Base-by-base conservation (phyloP, 2,797 vertebrate species). In the Lithobates pipiens region DNA sequence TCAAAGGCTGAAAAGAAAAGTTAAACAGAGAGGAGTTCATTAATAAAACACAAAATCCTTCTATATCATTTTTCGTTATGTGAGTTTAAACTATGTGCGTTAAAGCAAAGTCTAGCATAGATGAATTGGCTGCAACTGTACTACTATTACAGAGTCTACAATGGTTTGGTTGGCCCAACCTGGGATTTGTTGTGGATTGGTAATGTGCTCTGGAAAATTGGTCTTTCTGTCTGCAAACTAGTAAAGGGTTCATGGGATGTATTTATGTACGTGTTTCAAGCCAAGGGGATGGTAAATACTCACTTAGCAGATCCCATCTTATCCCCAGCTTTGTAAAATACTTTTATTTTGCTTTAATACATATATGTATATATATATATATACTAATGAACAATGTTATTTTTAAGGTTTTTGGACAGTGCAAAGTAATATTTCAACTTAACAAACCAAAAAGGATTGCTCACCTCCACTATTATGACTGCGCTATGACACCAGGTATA, bases 331-430 rank as follows among this genome's bases (percentile, higher is more conserved):
- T 21, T 61, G 54, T 61, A 5, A 23, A 61, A 61, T 23, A 23
- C 5, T 23, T 23, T 21, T 23, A 61, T 61, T 61, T 61, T 61
- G 8, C 9, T 54, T 16, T 18, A 1, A 54, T 61, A 61, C 21
- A 61, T 61, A 61, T 57, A 57, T 57, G 11, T 44, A 11, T 44
- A 50, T 54, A 54, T 57, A 57, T 57, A 44, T 44, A 11, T 44
- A 50, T 54, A 54, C 16, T 54, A 61, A 61, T 61, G 4, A 57
- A 18, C 50, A 21, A 61, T 61, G 18, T 23, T 23, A 23, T 21
- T 25, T 89, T 89, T 92, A 32, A 95, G 94, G 89, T 91, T 87
- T 94, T 92, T 1, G 94, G 94, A 16, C 90, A 91, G 80, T 94
- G 93, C 85, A 95, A 94, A 91, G 86, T 88, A 83, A 79, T 87